Conservation (phyloP, 2,113 vertebrate genomes). For the Chaetodon trifascialis region DNA sequence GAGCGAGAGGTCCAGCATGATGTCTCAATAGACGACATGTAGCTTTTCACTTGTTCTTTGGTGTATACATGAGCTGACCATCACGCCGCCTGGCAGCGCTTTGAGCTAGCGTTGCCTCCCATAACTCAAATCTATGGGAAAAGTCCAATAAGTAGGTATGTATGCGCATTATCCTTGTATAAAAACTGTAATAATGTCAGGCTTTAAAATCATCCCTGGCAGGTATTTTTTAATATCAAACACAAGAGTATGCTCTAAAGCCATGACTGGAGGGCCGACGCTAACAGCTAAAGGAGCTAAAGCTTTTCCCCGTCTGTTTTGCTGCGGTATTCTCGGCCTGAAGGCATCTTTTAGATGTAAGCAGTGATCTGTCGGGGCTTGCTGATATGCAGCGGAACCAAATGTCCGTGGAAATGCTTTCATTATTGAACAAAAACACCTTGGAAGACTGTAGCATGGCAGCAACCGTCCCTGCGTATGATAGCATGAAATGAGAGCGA, state of each 20-base stretch:
- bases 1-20: no score
- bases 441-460: neutral
- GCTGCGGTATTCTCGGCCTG: conserved; percentile 44
- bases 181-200: conserved; percentile 28
- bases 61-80: neutral
- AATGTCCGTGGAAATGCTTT: conserved; percentile 34
- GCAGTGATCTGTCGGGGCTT: conserved; percentile 53
- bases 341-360: conserved; percentile 32
- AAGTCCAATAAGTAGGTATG: neutral
- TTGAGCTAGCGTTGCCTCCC: neutral
- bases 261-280: conserved; percentile 28
- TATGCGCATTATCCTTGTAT: neutral
- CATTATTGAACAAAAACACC: conserved; percentile 13
- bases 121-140: neutral
- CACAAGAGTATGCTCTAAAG: conserved; percentile 16
- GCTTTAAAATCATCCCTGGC: conserved; percentile 19
- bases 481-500: neutral
- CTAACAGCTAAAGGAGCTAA: conserved; percentile 36
- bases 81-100: neutral
- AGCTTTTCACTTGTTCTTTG: neutral
- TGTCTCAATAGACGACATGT: neutral
- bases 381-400: conserved; percentile 37
- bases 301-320: conserved; percentile 26
- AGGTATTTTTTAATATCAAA: conserved; percentile 41
- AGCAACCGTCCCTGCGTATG: neutral